phyloP scores from a whole-genome alignment of 1,140 invertebrate species.

The Parapsyche elsis region DNA sequence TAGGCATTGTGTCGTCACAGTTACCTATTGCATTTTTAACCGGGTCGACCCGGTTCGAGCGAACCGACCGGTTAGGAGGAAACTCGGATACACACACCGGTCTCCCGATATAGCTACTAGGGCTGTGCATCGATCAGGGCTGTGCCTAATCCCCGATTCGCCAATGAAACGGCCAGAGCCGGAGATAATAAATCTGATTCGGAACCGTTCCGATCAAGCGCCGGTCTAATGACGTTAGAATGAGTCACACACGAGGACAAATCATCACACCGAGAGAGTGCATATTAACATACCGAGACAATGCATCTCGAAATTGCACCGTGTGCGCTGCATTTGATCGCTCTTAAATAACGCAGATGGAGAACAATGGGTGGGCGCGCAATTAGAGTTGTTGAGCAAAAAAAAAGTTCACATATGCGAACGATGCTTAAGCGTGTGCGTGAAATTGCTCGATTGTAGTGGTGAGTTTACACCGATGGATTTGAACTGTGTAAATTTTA shows the following conservation, averaged over 20 bases:
- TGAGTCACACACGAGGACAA: slow-evolving; percentile 9
- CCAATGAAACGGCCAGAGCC: background rate
- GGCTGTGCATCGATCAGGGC: too few relatives aligned
- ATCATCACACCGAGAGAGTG: background rate
- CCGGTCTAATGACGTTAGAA: slow-evolving; percentile 20
- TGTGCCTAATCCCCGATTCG: too few relatives aligned
- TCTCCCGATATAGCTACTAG: background rate
- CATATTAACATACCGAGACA: slow-evolving; percentile 6
- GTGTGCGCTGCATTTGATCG: too few relatives aligned
- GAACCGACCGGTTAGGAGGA: background rate
- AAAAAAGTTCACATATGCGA: too few relatives aligned
- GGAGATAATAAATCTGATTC: slow-evolving; percentile 13
- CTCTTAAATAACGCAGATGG: too few relatives aligned
- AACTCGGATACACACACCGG: background rate
- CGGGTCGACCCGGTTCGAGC: too few relatives aligned
- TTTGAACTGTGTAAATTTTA: too few relatives aligned
- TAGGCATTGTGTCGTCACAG: too few relatives aligned
- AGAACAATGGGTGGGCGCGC: background rate
- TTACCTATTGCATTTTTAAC: too few relatives aligned
- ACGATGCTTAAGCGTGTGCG: too few relatives aligned
- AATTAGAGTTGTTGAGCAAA: background rate
- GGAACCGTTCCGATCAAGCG: background rate
- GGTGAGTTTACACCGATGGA: too few relatives aligned
- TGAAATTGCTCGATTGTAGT: too few relatives aligned
- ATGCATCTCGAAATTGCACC: slow-evolving; percentile 8